Percentiles rank a stretch among this genome's conserved stretches.
Conservation (phyloP, 2,113 vertebrate species). For the Raja brachyura region DNA sequence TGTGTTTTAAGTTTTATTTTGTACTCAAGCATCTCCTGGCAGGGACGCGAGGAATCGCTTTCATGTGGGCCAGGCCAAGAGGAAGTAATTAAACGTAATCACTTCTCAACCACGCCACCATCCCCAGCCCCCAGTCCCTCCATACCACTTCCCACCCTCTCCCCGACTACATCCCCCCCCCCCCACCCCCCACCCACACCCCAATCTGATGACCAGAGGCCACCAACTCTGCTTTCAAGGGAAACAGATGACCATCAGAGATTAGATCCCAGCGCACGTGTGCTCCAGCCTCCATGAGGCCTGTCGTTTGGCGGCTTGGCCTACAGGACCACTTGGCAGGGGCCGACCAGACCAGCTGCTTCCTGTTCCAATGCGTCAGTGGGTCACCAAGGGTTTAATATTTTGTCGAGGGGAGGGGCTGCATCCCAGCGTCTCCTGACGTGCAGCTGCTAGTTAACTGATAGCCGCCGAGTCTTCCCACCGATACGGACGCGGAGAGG, state of each 20-base stretch:
- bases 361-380: neutral
- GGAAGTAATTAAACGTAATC: conserved; percentile 19
- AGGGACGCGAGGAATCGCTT: neutral
- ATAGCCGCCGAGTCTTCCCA: neutral
- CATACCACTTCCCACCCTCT: too few relatives aligned
- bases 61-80: neutral
- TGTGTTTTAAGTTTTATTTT: neutral
- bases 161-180: too few relatives aligned
- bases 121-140: neutral
- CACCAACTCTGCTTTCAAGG: neutral
- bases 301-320: neutral
- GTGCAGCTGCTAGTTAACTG: too few relatives aligned
- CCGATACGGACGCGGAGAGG: too few relatives aligned
- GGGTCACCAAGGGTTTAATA: too few relatives aligned
- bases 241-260: neutral
- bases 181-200: neutral
- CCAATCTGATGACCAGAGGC: neutral
- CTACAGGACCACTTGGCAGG: neutral
- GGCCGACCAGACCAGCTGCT: neutral
- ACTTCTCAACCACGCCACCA: neutral
- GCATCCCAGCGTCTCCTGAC: neutral
- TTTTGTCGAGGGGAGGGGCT: too few relatives aligned
- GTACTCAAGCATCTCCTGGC: neutral
- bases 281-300: neutral
- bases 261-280: neutral